Conservation (phyloP, 2,888 invertebrate species). For the Tinea trinotella region DNA sequence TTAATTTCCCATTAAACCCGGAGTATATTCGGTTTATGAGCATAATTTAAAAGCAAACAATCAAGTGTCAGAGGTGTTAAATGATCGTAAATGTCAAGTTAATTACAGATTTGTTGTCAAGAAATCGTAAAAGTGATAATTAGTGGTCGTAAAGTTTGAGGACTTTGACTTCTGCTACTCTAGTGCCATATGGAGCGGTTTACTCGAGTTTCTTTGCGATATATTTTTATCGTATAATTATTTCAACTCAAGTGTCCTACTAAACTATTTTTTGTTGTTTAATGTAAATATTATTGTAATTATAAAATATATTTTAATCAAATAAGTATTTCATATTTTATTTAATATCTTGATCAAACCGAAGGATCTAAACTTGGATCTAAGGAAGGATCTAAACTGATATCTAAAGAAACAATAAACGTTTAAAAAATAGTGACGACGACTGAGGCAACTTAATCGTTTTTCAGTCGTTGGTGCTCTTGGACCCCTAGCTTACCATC, state of each 20-base stretch:
- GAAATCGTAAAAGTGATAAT: constrained; percentile 68
- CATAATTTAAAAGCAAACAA: constrained; percentile 33
- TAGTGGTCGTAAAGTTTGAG: constrained; percentile 35
- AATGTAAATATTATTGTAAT: no score
- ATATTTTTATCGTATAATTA: background rate
- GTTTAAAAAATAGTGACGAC: no score
- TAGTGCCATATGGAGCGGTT: background rate
- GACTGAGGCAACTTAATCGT: no score
- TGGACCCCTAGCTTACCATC: no score
- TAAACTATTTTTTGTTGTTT: no score
- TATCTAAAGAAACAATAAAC: no score
- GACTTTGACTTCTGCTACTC: constrained; percentile 13
- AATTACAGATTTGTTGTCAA: constrained; percentile 34
- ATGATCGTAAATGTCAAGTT: constrained; percentile 65
- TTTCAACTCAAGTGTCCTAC: background rate
- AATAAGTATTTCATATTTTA: no score
- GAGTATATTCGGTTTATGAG: constrained; percentile 6
- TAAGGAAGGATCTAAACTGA: no score
- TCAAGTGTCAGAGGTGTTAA: constrained; percentile 52
- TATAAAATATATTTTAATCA: no score
- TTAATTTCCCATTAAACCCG: constrained; percentile 1
- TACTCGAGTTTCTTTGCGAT: background rate
- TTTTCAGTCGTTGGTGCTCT: no score
- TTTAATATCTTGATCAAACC: no score
- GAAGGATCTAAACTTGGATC: no score